Evolutionary conservation across 2,113 vertebrate genomes (phyloP), one percentile per base, ranked within the genome.

Genomic region (Jaculus jaculus): DNA sequence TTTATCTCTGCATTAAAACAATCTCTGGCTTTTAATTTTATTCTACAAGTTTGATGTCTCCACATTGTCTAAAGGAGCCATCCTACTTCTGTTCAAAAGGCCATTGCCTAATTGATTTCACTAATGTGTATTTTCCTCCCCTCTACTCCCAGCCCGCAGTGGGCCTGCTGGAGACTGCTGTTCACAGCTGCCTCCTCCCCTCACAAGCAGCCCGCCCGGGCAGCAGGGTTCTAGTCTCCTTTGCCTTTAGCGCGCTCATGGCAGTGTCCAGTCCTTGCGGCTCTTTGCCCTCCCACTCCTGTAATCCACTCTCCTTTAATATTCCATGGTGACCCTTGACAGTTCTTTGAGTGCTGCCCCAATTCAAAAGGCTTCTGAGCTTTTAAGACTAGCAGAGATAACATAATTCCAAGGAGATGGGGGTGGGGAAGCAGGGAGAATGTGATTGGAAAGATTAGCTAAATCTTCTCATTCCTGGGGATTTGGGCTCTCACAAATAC

Each of bases 261-360:
- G 72, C 83, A 74, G 21, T 2, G 8, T 39, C 87, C 69, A 75
- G 71, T 69, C 26, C 78, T 60, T 84, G 82, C 78, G 42, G 84
- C 75, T 80, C 92, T 17, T 32, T 60, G n/a, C 60, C 82, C 96
- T 89, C 81, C 32, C 63, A 85, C 93, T 81, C 84, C 26, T 80
- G 60, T 96, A 96, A 97, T 96, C 95, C 93, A 96, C 87, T 96
- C 81, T 79, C 95, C 90, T 97, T 96, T 96, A 95, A 96, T 95
- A 95, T 96, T 93, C 96, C 95, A 93, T 82, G 84, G 85, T 95
- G 94, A 96, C 96, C 93, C 91, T 96, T 96, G 96, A 96, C 94
- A 94, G 85, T 96, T 94, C 95, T 95, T 96, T 96, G 94, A 96
- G 96, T 96, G 95, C 85, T 0, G 4, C 93, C 96, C 87, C 92